Evolutionary conservation across 2,888 invertebrate species (phyloP).

Genomic region (Drosophila leonis): DNA sequence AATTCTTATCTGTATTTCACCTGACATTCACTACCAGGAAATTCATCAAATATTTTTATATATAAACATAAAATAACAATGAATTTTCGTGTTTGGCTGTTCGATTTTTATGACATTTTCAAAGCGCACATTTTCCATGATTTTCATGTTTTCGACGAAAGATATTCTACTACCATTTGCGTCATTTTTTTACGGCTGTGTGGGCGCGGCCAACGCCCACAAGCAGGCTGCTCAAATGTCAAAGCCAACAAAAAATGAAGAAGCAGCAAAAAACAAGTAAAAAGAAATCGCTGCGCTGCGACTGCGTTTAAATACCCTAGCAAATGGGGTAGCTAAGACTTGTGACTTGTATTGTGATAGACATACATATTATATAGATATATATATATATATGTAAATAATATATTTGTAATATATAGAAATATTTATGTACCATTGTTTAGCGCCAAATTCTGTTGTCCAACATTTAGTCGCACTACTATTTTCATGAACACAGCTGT

Average conservation of each 20-base stretch:
- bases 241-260: conserved; percentile 5
- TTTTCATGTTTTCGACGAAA: background rate
- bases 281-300: conserved; percentile 4
- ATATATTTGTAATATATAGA: no score
- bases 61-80: background rate
- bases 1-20: conserved; percentile 9
- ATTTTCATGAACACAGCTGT: no score
- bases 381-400: no score
- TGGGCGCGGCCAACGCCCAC: conserved; percentile 30
- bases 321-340: background rate
- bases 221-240: conserved; percentile 38
- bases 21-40: conserved; percentile 12
- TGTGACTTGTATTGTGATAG: no score
- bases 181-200: conserved; percentile 25
- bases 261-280: conserved; percentile 1
- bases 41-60: background rate
- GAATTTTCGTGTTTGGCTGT: background rate
- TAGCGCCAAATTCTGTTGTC: no score
- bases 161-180: conserved; percentile 18
- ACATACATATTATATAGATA: no score
- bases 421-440: no score
- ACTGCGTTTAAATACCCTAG: background rate
- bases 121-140: conserved; percentile 3
- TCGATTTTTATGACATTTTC: background rate
- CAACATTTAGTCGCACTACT: no score